These are phyloP conservation scores for Acanthaster planci DNA, from an alignment of 35 echinoderm and acorn worm species.

Conservation along the genomic window DNA sequence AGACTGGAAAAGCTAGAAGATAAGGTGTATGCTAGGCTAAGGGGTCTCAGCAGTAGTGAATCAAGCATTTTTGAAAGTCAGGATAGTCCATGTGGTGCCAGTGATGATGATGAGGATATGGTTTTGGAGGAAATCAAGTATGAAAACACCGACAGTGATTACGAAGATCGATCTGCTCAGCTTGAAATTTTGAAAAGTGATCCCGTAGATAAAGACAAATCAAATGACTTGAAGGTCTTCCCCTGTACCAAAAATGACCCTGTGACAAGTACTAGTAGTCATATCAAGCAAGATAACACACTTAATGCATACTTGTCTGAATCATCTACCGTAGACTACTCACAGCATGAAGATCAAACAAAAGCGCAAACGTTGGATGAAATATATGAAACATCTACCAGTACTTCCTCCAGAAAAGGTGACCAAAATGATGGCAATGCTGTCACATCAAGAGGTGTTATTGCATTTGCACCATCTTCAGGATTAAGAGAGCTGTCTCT, in stretches of 20 bases:
- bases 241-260: no score
- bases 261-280: background rate
- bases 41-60: conserved; percentile 14
- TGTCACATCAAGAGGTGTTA: conserved; percentile 6
- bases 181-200: no score
- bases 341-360: background rate
- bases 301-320: background rate
- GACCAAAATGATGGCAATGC: background rate
- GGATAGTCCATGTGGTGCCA: background rate
- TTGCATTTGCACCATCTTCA: background rate
- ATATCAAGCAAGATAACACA: background rate
- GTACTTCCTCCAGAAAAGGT: conserved; percentile 6
- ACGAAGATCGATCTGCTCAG: background rate
- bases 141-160: background rate
- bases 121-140: background rate
- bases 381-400: background rate
- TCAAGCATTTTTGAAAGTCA: conserved; percentile 6
- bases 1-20: conserved; percentile 1
- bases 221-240: no score
- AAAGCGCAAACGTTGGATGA: background rate
- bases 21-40: conserved; percentile 18
- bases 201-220: no score
- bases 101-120: background rate
- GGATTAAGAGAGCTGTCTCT: no score
- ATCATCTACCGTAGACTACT: background rate